These are phyloP conservation scores for Elgaria multicarinata DNA, from an alignment of 2,113 vertebrate genomes.

Conservation along the genomic window DNA sequence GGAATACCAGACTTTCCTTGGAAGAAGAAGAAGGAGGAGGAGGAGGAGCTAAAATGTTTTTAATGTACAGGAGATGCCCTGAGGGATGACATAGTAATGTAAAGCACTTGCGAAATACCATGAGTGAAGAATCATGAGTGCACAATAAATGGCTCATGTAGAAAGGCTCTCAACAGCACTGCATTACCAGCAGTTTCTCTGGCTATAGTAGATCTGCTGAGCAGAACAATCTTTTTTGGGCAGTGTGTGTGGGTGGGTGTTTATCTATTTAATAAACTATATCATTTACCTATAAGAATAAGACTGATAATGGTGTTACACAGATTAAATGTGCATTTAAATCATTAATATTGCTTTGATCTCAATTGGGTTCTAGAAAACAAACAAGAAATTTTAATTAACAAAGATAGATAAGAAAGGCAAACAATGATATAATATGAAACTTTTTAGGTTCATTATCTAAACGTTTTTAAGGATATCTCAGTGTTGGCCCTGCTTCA, in stretches of 20 bases:
- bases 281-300: not conserved
- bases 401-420: slow-evolving; percentile 27
- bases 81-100: too few relatives aligned
- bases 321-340: not conserved
- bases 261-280: not conserved
- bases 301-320: slow-evolving; percentile 13
- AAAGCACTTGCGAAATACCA: too few relatives aligned
- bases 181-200: not conserved
- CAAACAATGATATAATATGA: slow-evolving; percentile 6
- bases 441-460: slow-evolving; percentile 32
- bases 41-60: too few relatives aligned
- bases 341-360: not conserved
- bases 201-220: not conserved
- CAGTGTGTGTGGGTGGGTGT: too few relatives aligned
- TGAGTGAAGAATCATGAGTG: too few relatives aligned
- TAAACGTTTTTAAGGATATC: slow-evolving; percentile 55
- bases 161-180: not conserved
- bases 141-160: too few relatives aligned
- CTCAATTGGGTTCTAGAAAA: slow-evolving; percentile 25
- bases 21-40: too few relatives aligned
- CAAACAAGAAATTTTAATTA: slow-evolving; percentile 54
- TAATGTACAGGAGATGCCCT: too few relatives aligned
- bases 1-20: too few relatives aligned
- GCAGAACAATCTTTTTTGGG: too few relatives aligned
- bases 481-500: slow-evolving; percentile 36